A percentile compares a stretch with the other conserved stretches of the same genome.
phyloP scores from a whole-genome alignment of 2,113 vertebrate genomes.

The Rhea americana region DNA sequence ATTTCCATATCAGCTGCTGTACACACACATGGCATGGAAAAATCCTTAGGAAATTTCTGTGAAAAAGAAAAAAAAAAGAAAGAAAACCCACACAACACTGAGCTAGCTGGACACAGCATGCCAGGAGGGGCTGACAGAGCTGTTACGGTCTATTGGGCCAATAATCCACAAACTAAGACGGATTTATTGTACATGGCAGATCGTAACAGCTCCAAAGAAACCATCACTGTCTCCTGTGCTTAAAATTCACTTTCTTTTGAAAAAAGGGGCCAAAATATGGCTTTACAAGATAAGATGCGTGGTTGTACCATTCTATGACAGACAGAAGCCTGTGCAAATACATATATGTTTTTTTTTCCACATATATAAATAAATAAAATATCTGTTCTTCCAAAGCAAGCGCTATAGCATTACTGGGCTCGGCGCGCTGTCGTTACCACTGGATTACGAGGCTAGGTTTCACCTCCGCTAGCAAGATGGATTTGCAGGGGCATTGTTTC shows the following conservation, averaged over 20 bases:
- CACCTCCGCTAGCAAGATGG: conserved; percentile 50
- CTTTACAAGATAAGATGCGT: conserved; percentile 58
- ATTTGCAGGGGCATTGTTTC: conserved; percentile 34
- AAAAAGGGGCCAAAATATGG: conserved; percentile 58
- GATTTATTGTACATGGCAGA: conserved; percentile 73
- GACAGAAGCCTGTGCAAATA: conserved; percentile 48
- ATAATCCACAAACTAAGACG: conserved; percentile 72
- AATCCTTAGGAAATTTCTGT: conserved; percentile 51
- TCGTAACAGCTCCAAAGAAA: conserved; percentile 71
- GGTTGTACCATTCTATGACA: conserved; percentile 34
- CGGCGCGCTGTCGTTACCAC: not conserved
- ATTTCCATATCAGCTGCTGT: conserved; percentile 46
- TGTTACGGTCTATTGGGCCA: conserved; percentile 67
- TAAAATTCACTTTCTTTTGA: conserved; percentile 66
- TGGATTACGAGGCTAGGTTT: conserved; percentile 42
- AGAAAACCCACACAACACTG: conserved; percentile 38
- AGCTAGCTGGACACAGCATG: conserved; percentile 33
- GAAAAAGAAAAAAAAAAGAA: conserved; percentile 12
- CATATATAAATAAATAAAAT: conserved; percentile 63
- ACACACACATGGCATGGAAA: conserved; percentile 1
- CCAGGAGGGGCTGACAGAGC: conserved; percentile 69
- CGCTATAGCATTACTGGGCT: not conserved
- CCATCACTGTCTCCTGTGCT: conserved; percentile 57
- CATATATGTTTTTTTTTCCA: not conserved
- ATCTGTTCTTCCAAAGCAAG: conserved; percentile 20